Evolutionary conservation across 2,888 invertebrate species (phyloP), one percentile per base, ranked within the genome.

Genomic region (Rhagium mordax): DNA sequence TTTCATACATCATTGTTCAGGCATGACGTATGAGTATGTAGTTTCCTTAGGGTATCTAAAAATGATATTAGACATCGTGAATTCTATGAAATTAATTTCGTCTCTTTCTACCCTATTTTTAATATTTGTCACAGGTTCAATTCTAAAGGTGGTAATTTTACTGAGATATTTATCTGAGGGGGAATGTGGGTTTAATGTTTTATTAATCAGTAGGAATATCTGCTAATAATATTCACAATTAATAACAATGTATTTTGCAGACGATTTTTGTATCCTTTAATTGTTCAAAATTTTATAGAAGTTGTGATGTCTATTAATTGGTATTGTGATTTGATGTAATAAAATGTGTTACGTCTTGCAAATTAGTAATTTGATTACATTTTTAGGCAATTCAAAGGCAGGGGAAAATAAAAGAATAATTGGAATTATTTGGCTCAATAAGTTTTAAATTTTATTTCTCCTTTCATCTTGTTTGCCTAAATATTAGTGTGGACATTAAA

Each of bases 1-100:
- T 64, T 57, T 74, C 71, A 71, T 60, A 33, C 60, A 68, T 71
- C 59, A 51, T 71, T 61, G 41, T 67, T 59, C 60, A 60, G 59
- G 71, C 74, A 70, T 71, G 74, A 41, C 27, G 24, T 48, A 41
- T 70, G 33, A 57, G 18, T 18, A 33, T 24, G 48, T 64, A 27
- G 55, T 21, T 16, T 20, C 57, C 21, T 16, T 29, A 65, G 18
- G 13, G 20, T 20, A 20, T 18, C 15, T 29, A 18, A 18, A 16
- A 27, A 65, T 13, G 7, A 0, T 18, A 49, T 21, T 21, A 53
- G 65, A 20, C 41, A 33, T 53, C 65, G 21, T 53, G 33, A 33
- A 29, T 55, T 64, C 33, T 49, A 27, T 64, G 51, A 15, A 24
- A 47, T 20, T 0, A 41, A 41, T 0, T n/a, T 41, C n/a, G 4